phyloP scores from a whole-genome alignment of 2,888 invertebrate species.

The Mimas tiliae region DNA sequence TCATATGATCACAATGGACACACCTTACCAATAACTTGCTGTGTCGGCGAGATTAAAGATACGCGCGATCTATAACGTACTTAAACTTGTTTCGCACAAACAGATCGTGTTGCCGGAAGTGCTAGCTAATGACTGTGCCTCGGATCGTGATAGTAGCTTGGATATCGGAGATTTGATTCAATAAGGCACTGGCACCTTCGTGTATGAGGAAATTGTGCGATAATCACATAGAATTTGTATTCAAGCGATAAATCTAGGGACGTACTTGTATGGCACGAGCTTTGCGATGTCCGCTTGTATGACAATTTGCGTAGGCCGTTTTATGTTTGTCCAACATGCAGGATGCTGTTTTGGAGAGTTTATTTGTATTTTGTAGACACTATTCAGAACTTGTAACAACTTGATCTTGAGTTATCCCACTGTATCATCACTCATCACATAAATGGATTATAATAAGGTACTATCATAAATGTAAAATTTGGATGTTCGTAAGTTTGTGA shows the following conservation, averaged over 20 bases:
- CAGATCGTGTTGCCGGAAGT: conserved; percentile 39
- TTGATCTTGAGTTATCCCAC: not conserved
- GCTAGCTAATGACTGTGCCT: conserved; percentile 51
- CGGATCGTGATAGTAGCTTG: conserved; percentile 37
- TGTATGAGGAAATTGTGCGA: conserved; percentile 2
- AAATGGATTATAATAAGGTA: no score
- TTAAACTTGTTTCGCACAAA: conserved; percentile 29
- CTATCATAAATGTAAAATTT: no score
- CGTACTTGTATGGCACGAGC: conserved; percentile 25
- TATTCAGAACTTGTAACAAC: not conserved
- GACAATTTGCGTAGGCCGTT: conserved; percentile 14
- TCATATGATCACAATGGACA: conserved; percentile 11
- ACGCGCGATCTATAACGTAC: conserved; percentile 65
- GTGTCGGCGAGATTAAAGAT: conserved; percentile 44
- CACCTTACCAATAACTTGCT: conserved; percentile 24
- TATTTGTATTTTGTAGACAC: not conserved
- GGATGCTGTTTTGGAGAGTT: not conserved
- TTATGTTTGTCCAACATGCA: conserved; percentile 6
- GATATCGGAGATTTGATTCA: conserved; percentile 42
- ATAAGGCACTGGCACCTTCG: conserved; percentile 35
- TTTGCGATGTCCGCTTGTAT: conserved; percentile 21
- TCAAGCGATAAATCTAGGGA: conserved; percentile 1
- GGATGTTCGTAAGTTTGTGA: no score
- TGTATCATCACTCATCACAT: no score
- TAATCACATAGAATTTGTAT: conserved; percentile 21